Conservation (phyloP, 2,797 vertebrate genomes). For the Spinus pinus region DNA sequence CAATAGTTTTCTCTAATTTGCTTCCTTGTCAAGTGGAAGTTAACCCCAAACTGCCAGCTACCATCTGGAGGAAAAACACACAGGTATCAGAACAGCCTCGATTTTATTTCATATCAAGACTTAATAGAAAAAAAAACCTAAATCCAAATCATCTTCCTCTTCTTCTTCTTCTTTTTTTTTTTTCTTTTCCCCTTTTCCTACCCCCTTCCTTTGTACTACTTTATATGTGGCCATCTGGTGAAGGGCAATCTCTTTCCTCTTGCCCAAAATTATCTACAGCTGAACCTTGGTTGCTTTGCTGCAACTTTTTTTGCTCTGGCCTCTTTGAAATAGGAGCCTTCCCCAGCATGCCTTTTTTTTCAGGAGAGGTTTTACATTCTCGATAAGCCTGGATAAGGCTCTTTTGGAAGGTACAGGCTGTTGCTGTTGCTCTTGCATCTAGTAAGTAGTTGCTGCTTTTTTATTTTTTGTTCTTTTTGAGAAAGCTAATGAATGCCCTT, state of each 20-base stretch:
- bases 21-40: background rate
- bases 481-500: background rate
- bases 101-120: background rate
- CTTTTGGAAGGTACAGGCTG: conserved; percentile 19
- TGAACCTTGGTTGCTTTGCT: conserved; percentile 20
- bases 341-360: background rate
- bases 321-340: conserved; percentile 45
- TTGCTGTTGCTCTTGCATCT: conserved; percentile 12
- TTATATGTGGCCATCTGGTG: conserved; percentile 12
- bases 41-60: background rate
- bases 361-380: background rate
- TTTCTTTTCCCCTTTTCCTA: rapidly evolving
- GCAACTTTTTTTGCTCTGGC: background rate
- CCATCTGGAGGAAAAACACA: background rate
- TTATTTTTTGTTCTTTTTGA: conserved; percentile 10
- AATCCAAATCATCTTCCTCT: background rate
- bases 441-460: conserved; percentile 24
- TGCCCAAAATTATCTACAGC: conserved; percentile 39
- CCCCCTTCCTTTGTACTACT: background rate
- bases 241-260: background rate
- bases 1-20: background rate
- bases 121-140: background rate
- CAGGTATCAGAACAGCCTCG: background rate
- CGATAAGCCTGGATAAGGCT: background rate
- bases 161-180: rapidly evolving